Percentiles rank a stretch among this genome's conserved stretches.
These are phyloP conservation scores for Anthrax anthrax DNA, from an alignment of 2,888 invertebrate genomes.

Conservation along the genomic window DNA sequence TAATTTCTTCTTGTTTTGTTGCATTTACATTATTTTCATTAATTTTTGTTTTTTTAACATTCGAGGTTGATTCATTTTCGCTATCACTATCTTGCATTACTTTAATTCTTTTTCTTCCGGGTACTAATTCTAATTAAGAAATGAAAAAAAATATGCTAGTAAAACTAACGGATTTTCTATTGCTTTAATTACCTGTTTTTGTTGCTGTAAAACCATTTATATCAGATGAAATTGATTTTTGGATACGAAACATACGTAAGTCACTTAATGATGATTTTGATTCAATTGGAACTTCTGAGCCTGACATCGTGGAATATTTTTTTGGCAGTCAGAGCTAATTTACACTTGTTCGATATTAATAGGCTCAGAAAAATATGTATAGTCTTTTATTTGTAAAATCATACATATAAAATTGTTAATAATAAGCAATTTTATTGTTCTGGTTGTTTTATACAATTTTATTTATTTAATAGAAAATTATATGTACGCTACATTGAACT, in stretches of 20 bases:
- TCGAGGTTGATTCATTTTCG: conserved; percentile 15
- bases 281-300: background rate
- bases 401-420: too few relatives aligned
- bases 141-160: background rate
- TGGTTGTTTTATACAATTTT: too few relatives aligned
- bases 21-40: background rate
- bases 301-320: too few relatives aligned
- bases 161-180: too few relatives aligned
- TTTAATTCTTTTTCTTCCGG: conserved; percentile 31
- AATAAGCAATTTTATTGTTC: too few relatives aligned
- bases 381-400: too few relatives aligned
- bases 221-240: conserved; percentile 17
- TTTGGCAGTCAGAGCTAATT: too few relatives aligned
- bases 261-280: conserved; percentile 21
- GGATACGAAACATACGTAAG: conserved; percentile 28
- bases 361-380: too few relatives aligned
- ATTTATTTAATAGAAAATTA: too few relatives aligned
- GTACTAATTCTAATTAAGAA: conserved; percentile 22
- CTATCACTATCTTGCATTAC: conserved; percentile 31
- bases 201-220: background rate
- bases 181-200: background rate
- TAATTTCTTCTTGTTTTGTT: background rate
- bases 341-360: too few relatives aligned
- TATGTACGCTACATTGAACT: too few relatives aligned
- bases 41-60: too few relatives aligned